Base-by-base conservation (phyloP, 2,888 invertebrate species). In the Cabera pusaria region DNA sequence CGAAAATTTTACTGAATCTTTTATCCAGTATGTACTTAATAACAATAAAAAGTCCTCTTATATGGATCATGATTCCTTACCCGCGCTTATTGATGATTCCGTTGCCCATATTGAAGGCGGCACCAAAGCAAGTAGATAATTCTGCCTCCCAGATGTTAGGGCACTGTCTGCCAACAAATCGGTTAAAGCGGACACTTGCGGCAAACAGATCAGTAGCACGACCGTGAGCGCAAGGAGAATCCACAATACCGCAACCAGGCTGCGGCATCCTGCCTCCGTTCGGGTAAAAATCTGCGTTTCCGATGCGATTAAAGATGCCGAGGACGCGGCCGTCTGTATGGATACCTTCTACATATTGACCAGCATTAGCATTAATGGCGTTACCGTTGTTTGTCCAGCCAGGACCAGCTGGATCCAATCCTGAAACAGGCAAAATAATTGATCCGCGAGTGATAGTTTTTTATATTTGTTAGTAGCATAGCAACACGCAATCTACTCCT, bases 351-450 rank as follows among this genome's bases (percentile, higher is more conserved):
- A 80, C 80, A 35, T 79, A 77, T 5, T 49, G 49, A 2, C 64
- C 81, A 24, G 56, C 52, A 17, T 59, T 57, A 0, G 8, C 7
- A 16, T 59, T 65, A 2, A 82, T 45, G 5, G 67, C 64, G 17
- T 72, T 59, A 1, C 28, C 9, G 35, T 70, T 72, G 8, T 46
- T 47, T 0, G 39, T 31, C 75, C 77, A 83, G 1, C 29, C 35
- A 6, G 80, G 81, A 11, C 76, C 74, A 7, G 83, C 81, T 0
- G 83, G 82, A 38, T 83, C 81, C 33, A 81, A 49, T 33, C 70
- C 78, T 79, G 42, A 5, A 28, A 35, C n/a, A n/a, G n/a, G n/a
- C n/a, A n/a, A n/a, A n/a, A n/a, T n/a, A n/a, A n/a, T n/a, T n/a
- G n/a, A n/a, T n/a, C n/a, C n/a, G n/a, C n/a, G n/a, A n/a, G n/a